A percentile compares a stretch with the other conserved stretches of the same genome.
phyloP scores from a whole-genome alignment of 2,113 vertebrate genomes.

The Heliornis fulica region DNA sequence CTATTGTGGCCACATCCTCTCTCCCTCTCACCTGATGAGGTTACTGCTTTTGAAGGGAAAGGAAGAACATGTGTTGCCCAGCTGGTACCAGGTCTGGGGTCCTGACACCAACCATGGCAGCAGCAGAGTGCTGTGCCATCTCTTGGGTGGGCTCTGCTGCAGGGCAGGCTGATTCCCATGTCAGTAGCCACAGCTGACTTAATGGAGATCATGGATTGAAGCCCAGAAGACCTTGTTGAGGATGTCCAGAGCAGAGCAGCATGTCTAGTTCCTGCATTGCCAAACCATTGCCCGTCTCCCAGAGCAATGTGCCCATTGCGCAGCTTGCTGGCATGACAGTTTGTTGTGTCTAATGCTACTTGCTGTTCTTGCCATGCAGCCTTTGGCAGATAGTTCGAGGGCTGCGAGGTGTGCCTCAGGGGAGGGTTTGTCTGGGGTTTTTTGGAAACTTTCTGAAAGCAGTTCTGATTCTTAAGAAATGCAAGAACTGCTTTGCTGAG shows the following conservation, averaged over 20 bases:
- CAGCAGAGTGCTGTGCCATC: background rate
- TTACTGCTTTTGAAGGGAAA: background rate
- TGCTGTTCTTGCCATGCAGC: background rate
- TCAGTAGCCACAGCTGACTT: background rate
- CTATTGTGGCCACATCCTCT: background rate
- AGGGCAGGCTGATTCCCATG: background rate
- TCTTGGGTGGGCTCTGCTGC: background rate
- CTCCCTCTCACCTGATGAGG: background rate
- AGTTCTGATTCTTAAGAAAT: background rate
- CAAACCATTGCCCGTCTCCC: background rate
- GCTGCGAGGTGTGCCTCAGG: background rate
- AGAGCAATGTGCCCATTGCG: rapidly evolving
- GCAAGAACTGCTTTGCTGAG: background rate
- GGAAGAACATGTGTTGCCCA: background rate
- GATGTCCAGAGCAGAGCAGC: background rate
- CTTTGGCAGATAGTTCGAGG: background rate
- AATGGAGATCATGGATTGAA: rapidly evolving
- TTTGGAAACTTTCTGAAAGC: background rate
- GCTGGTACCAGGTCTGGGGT: background rate
- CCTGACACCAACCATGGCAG: background rate
- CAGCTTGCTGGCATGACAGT: background rate
- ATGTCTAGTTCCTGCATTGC: background rate
- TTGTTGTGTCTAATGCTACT: background rate
- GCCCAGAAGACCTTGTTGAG: background rate
- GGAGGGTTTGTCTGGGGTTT: background rate